Conservation (phyloP, 1,140 invertebrate species). For the Caenorhabditis brenneri region DNA sequence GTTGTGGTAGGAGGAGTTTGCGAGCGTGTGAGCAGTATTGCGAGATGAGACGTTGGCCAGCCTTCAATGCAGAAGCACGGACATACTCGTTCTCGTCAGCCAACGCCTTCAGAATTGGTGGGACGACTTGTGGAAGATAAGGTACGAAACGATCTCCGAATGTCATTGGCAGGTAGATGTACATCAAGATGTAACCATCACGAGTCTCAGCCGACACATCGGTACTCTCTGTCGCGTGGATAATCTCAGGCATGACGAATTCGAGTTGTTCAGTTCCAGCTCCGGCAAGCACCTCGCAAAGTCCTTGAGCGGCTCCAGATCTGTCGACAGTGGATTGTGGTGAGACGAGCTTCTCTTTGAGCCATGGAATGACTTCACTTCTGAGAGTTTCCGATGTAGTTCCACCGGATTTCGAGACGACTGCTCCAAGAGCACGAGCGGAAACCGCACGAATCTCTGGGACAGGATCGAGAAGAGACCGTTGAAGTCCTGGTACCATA, state of each 20-base stretch:
- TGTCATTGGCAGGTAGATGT: slow-evolving; percentile 96
- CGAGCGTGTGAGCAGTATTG: slow-evolving; percentile 95
- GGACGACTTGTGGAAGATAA: slow-evolving; percentile 96
- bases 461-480: slow-evolving; percentile 92
- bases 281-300: slow-evolving; percentile 85
- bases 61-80: slow-evolving; percentile 90
- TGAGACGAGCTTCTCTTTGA: slow-evolving; percentile 92
- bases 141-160: slow-evolving; percentile 92
- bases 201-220: slow-evolving; percentile 76
- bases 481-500: slow-evolving; percentile 94
- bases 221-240: slow-evolving; percentile 83
- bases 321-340: slow-evolving; percentile 84
- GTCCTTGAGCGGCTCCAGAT: slow-evolving; percentile 93
- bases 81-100: slow-evolving; percentile 99
- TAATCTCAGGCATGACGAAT: slow-evolving; percentile 97
- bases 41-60: slow-evolving; percentile 96
- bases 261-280: slow-evolving; percentile 91
- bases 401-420: slow-evolving; percentile 88
- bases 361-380: slow-evolving; percentile 81
- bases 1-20: slow-evolving; percentile 81
- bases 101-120: slow-evolving; percentile 92
- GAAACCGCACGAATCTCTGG: slow-evolving; percentile 92
- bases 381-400: slow-evolving; percentile 58
- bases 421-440: slow-evolving; percentile 90
- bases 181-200: slow-evolving; percentile 99